Conservation (phyloP, 1,140 invertebrate genomes). For the Heterodera carotae region DNA sequence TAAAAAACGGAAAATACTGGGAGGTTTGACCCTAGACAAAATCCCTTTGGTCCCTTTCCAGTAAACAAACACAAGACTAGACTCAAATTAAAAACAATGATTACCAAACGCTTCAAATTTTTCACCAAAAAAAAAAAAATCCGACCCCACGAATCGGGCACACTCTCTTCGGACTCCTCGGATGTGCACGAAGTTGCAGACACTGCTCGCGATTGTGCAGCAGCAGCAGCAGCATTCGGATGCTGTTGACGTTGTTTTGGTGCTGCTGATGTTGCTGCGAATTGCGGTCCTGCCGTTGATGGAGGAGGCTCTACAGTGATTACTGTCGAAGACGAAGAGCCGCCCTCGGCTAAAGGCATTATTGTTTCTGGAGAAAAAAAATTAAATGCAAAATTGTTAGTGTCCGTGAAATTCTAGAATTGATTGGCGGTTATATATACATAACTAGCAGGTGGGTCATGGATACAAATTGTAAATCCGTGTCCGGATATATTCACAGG, state of each 20-base stretch:
- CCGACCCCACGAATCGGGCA: slow-evolving; percentile 28
- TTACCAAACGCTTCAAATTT: no score
- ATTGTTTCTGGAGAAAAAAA: not conserved
- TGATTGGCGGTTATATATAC: no score
- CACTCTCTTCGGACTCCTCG: slow-evolving; percentile 31
- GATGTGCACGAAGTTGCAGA: slow-evolving; percentile 22
- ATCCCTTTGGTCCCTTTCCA: no score
- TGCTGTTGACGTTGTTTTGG: not conserved
- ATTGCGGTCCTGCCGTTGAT: not conserved
- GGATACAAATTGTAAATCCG: no score
- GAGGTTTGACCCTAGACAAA: no score
- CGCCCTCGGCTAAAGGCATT: not conserved
- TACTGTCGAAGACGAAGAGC: not conserved
- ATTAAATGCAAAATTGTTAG: no score
- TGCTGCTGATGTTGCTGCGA: no score
- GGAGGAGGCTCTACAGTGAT: not conserved
- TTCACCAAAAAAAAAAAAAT: not conserved
- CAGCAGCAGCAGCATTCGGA: not conserved
- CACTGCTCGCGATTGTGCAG: not conserved
- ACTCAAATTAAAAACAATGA: no score
- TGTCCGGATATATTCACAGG: no score
- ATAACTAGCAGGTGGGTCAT: no score
- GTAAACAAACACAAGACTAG: no score
- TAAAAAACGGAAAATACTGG: no score
- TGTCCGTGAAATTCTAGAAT: not conserved